A percentile compares a stretch with the other conserved stretches of the same genome.
Evolutionary conservation across 2,113 vertebrate species (phyloP).

Genomic region (Phasianus colchicus): DNA sequence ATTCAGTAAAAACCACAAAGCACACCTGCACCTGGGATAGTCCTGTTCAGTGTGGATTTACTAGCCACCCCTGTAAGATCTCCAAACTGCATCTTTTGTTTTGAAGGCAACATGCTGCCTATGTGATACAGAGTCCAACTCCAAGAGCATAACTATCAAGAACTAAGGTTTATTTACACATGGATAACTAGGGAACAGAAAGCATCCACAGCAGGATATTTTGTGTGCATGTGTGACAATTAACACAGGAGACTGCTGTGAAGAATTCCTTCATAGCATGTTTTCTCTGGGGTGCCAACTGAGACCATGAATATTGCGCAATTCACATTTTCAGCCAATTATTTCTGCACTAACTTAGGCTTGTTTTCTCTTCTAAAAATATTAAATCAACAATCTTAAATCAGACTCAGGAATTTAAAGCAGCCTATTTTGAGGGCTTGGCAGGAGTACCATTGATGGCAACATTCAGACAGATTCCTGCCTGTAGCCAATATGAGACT

Average conservation of each 20-base stretch:
- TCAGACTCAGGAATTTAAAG: slow-evolving; percentile 48
- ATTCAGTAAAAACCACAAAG: neutral
- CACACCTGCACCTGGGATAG: neutral
- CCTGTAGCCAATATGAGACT: neutral
- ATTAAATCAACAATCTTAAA: slow-evolving; percentile 54
- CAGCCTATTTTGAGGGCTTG: slow-evolving; percentile 25
- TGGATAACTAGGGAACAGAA: neutral
- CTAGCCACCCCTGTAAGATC: neutral
- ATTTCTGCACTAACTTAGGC: slow-evolving; percentile 10
- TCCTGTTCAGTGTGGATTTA: neutral
- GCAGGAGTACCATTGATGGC: neutral
- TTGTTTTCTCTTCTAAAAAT: slow-evolving; percentile 61
- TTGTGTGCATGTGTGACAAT: neutral
- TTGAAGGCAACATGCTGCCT: neutral
- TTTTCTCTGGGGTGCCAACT: neutral
- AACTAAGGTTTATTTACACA: neutral
- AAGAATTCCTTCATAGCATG: neutral
- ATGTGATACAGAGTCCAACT: neutral
- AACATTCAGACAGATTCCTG: neutral
- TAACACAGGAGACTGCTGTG: neutral
- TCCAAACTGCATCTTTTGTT: neutral
- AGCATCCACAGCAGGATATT: neutral
- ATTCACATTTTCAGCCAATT: slow-evolving; percentile 17
- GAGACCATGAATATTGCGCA: neutral
- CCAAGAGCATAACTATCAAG: neutral